These are phyloP conservation scores for Deroptyus accipitrinus DNA, from an alignment of 2,113 vertebrate genomes.

Conservation along the genomic window DNA sequence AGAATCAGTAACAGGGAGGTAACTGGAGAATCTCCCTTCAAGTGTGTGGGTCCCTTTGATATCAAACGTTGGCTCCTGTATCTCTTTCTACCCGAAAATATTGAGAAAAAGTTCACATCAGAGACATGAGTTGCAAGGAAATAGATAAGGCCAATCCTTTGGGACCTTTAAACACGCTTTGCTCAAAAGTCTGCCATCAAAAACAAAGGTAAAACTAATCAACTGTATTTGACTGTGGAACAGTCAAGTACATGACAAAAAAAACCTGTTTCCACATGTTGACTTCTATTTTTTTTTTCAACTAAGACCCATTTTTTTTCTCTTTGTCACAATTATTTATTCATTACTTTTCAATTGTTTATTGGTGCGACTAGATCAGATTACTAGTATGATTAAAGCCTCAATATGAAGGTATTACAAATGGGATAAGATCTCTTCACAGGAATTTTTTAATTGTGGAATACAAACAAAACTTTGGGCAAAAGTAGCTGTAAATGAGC, in stretches of 20 bases:
- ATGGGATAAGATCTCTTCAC: background rate
- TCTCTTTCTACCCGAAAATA: background rate
- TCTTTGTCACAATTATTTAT: background rate
- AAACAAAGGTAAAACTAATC: background rate
- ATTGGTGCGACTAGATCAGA: background rate
- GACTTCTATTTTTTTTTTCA: background rate
- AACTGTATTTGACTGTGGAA: background rate
- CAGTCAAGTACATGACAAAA: background rate
- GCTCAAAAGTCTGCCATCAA: background rate
- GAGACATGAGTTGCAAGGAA: background rate
- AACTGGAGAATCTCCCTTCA: background rate
- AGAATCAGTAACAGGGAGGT: background rate
- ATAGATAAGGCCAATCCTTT: background rate
- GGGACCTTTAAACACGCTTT: background rate
- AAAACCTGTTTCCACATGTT: background rate
- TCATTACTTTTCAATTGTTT: background rate
- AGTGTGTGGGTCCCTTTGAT: background rate
- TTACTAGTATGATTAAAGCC: background rate
- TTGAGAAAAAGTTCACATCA: background rate
- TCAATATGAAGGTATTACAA: background rate
- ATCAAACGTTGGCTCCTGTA: background rate
- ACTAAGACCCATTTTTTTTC: background rate
- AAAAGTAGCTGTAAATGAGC: background rate
- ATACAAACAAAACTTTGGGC: background rate
- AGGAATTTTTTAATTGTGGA: background rate